A percentile compares a stretch with the other conserved stretches of the same genome.
Evolutionary conservation across 2,888 invertebrate genomes (phyloP).

Genomic region (Cerastis rubricosa): DNA sequence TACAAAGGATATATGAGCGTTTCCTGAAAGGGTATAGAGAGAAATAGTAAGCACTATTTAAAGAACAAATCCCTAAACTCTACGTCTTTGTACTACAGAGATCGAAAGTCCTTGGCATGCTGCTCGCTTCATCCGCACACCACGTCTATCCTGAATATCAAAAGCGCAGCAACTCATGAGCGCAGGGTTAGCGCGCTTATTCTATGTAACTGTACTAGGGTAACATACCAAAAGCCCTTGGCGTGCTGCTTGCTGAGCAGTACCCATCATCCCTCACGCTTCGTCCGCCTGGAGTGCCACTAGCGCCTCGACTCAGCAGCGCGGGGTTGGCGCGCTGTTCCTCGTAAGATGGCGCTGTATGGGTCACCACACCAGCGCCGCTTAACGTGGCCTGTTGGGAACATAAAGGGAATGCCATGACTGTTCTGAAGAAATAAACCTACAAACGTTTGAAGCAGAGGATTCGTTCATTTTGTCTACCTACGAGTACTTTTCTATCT

Average conservation of each 20-base stretch:
- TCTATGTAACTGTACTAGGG: neutral
- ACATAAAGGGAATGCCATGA: neutral
- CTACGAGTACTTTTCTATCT: too few species aligned
- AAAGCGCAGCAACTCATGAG: slow-evolving; percentile 80
- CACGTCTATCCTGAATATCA: slow-evolving; percentile 84
- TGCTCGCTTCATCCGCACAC: slow-evolving; percentile 92
- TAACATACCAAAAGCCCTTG: slow-evolving; percentile 90
- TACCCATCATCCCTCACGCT: slow-evolving; percentile 92
- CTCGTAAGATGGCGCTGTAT: slow-evolving; percentile 87
- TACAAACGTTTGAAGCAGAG: neutral
- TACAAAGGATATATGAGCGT: too few species aligned
- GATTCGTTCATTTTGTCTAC: neutral
- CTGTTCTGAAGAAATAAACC: neutral
- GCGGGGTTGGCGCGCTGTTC: slow-evolving; percentile 88
- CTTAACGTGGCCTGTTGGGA: slow-evolving; percentile 80
- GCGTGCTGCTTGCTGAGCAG: slow-evolving; percentile 92
- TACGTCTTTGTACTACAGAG: slow-evolving; percentile 26
- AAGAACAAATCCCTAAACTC: neutral
- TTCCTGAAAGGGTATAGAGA: neutral
- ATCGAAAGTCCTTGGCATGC: slow-evolving; percentile 92
- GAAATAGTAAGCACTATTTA: neutral
- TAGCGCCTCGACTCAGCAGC: slow-evolving; percentile 79
- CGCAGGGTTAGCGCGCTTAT: slow-evolving; percentile 82
- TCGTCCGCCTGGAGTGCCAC: slow-evolving; percentile 85
- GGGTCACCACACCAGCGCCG: slow-evolving; percentile 81